Evolutionary conservation across 2,797 vertebrate species (phyloP), one percentile per base, ranked within the genome.

Genomic region (Paedocypris micromegethes): DNA sequence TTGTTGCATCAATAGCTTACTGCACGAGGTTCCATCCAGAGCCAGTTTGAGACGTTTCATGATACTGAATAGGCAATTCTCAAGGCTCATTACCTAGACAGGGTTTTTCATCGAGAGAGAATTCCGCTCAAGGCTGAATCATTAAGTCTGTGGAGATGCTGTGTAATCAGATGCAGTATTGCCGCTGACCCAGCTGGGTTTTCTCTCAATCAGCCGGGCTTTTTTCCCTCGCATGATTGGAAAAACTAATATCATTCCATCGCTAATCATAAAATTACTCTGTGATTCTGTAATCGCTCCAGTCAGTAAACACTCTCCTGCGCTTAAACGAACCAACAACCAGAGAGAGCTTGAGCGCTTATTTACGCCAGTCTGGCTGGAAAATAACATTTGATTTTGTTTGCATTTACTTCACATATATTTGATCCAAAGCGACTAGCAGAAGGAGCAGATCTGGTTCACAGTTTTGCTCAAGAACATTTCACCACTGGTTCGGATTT

Each of bases 221-320:
- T 73, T 52, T 72, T 71, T 74, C 75, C 41, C 74, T 73, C 23
- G 48, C 41, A 39, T 66, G 56, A 42, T 63, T 49, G 79, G 73
- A 64, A 73, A 75, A 73, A 48, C 53, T 72, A 68, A 79, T 78
- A 69, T 77, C 3, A 64, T 79, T 77, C 77, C 8, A 73, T 52
- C 66, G 61, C 8, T 51, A 60, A 64, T 73, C 66, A 9, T 8
- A 57, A 57, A 47, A 52, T 72, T 45, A 52, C 58, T 77, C 53
- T 75, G 57, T 54, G 59, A 57, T 51, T 48, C 60, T 59, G 58
- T 66, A 78, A 77, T 43, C 50, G 47, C 62, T 75, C 75, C 58
- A 23, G 53, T 41, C 69, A 68, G 70, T 72, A 74, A 77, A 72
- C 58, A 63, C 60, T 77, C 75, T 72, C 46, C 65, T 58, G 62